These are phyloP conservation scores for Dendrolimus pini DNA, from an alignment of 2,888 invertebrate species.

Conservation along the genomic window DNA sequence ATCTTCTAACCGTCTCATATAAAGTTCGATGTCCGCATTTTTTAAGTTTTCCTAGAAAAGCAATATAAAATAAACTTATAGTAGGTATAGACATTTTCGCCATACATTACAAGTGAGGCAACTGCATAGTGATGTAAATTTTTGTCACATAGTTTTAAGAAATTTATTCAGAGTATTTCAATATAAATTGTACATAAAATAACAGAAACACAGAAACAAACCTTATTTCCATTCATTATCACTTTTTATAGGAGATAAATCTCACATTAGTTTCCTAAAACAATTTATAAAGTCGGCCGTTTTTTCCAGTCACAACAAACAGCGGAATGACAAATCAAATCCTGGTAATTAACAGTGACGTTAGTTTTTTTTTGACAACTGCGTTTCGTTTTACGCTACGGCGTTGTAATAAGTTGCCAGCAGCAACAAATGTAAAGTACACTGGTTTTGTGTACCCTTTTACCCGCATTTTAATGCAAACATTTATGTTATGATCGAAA, in stretches of 20 bases:
- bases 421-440: slow-evolving; percentile 26
- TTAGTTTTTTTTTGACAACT: slow-evolving; percentile 26
- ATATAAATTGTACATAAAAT: slow-evolving; percentile 29
- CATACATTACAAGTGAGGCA: slow-evolving; percentile 30
- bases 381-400: slow-evolving; percentile 25
- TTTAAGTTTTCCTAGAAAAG: slow-evolving; percentile 28
- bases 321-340: slow-evolving; percentile 24
- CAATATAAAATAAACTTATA: slow-evolving; percentile 31
- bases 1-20: slow-evolving; percentile 24
- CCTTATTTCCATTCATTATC: slow-evolving; percentile 24
- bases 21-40: slow-evolving; percentile 25
- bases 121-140: slow-evolving; percentile 26
- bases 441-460: slow-evolving; percentile 27
- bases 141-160: slow-evolving; percentile 28
- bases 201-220: slow-evolving; percentile 25
- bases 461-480: slow-evolving; percentile 21
- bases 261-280: slow-evolving; percentile 17
- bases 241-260: slow-evolving; percentile 17
- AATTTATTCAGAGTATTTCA: slow-evolving; percentile 26
- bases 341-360: slow-evolving; percentile 25
- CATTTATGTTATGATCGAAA: slow-evolving; percentile 23
- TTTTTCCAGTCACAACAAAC: slow-evolving; percentile 22
- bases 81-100: slow-evolving; percentile 21
- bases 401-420: slow-evolving; percentile 24
- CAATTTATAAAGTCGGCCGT: slow-evolving; percentile 18